phyloP scores from a whole-genome alignment of 2,113 vertebrate genomes.

The Condylura cristata region DNA sequence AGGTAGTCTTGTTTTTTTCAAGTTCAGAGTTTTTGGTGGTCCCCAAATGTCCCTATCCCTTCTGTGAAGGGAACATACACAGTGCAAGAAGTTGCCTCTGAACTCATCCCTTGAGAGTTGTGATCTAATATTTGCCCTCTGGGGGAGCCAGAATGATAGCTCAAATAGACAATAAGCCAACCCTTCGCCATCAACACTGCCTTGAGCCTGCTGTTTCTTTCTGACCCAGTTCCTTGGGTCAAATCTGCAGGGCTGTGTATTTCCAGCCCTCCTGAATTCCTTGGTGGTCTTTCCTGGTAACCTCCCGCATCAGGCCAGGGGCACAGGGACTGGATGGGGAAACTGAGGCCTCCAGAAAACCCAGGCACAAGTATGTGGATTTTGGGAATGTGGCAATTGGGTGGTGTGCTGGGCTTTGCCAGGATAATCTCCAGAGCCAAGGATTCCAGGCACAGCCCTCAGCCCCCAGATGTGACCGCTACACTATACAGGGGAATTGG shows the following conservation, averaged over 20 bases:
- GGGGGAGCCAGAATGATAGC: not conserved
- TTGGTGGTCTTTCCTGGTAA: not conserved
- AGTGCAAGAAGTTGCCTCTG: not conserved
- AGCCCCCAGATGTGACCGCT: not conserved
- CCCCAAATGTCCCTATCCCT: not conserved
- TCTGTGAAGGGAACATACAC: not conserved
- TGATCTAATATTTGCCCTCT: not conserved
- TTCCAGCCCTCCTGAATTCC: not conserved
- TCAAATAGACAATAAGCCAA: not conserved
- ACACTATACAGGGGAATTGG: not conserved
- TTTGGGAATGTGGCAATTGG: not conserved
- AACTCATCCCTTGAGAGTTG: not conserved
- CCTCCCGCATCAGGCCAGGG: not conserved
- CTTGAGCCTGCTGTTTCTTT: not conserved
- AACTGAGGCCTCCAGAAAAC: not conserved
- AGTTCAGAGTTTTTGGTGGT: not conserved
- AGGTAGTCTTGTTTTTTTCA: not conserved
- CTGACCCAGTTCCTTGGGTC: not conserved
- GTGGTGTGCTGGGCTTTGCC: not conserved
- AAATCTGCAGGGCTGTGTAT: not conserved
- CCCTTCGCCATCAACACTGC: not conserved
- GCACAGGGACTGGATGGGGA: not conserved
- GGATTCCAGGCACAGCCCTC: not conserved
- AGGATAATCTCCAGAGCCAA: not conserved
- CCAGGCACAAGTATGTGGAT: not conserved